Evolutionary conservation across 92 coral and sea anemone species (phyloP), one percentile per base, ranked within the genome.

Genomic region (Phymanthus crucifer): DNA sequence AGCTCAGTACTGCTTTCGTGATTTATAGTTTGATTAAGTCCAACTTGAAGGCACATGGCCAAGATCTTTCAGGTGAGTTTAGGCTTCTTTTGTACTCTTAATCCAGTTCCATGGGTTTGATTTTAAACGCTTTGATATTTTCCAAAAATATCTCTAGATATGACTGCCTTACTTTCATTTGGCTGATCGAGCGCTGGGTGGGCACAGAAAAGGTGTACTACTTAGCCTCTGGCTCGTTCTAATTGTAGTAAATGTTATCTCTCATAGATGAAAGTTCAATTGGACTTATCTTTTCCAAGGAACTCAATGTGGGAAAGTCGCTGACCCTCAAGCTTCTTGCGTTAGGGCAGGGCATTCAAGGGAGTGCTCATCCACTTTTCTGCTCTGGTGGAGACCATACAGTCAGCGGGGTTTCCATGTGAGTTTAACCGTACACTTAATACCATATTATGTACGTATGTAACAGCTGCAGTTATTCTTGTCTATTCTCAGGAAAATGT

Each of bases 1-100:
- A 45, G 23, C 78, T 73, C 0, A 73, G 64, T 27, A 73, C 78
- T 45, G 78, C 78, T 18, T 73, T 73, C 23, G 66, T 73, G 24
- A n/a, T 73, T 7, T 73, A 73, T 32, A 73, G 78, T n/a, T 50
- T 16, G 58, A 50, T 50, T 17, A 38, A 38, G 18, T 29, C 78
- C 31, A 73, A 5, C 54, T 21, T 73, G 5, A 73, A 73, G 38
- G 46, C 78, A 19, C 33, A 46, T 45, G 78, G 26, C 32, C 27
- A 43, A 27, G 37, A 45, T 66, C 56, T 73, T 73, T 73, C 66
- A 26, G 78, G 78, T 73, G 21, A 18, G 78, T 7, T 73, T 50
- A 38, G 43, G 43, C 43, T 38, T 38, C 3, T 38, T 9, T 38
- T 3, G 43, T 38, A 38, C 43, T 38, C 43, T 38, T 38, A 38